Percentiles rank a stretch among this genome's conserved stretches.
Evolutionary conservation across 2,797 vertebrate species (phyloP).

Genomic region (Coregonus ussuriensis): DNA sequence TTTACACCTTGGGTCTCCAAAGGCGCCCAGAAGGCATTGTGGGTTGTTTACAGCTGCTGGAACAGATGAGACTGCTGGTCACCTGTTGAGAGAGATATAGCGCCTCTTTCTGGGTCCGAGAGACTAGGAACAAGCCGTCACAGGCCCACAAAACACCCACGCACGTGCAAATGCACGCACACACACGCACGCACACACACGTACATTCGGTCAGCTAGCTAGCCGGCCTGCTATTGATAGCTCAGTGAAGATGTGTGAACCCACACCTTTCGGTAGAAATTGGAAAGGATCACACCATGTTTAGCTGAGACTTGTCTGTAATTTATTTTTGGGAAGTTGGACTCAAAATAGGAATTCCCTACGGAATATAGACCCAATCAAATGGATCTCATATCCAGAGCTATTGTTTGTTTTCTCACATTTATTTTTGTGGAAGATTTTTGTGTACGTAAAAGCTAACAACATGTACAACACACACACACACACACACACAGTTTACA

Average conservation of each 20-base stretch:
- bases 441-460: too few species aligned
- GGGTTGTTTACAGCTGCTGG: constrained; percentile 62
- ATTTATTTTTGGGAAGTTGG: constrained; percentile 31
- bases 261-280: constrained; percentile 67
- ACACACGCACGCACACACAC: not conserved
- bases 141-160: constrained; percentile 24
- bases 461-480: too few species aligned
- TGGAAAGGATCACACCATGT: constrained; percentile 73
- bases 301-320: constrained; percentile 63
- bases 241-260: constrained; percentile 70
- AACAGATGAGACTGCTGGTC: constrained; percentile 69
- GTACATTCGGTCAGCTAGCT: constrained; percentile 1
- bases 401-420: too few species aligned
- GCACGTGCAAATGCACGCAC: constrained; percentile 1
- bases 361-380: constrained; percentile 47
- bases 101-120: constrained; percentile 48
- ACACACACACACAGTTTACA: too few species aligned
- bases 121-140: constrained; percentile 50
- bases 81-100: constrained; percentile 50
- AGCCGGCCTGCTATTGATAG: constrained; percentile 55
- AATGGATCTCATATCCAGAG: too few species aligned
- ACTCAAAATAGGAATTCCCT: constrained; percentile 68
- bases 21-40: constrained; percentile 31
- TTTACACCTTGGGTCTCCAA: constrained; percentile 67
- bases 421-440: too few species aligned